Evolutionary conservation across 2,113 vertebrate species (phyloP).

Genomic region (Microcebus lehilahytsara): DNA sequence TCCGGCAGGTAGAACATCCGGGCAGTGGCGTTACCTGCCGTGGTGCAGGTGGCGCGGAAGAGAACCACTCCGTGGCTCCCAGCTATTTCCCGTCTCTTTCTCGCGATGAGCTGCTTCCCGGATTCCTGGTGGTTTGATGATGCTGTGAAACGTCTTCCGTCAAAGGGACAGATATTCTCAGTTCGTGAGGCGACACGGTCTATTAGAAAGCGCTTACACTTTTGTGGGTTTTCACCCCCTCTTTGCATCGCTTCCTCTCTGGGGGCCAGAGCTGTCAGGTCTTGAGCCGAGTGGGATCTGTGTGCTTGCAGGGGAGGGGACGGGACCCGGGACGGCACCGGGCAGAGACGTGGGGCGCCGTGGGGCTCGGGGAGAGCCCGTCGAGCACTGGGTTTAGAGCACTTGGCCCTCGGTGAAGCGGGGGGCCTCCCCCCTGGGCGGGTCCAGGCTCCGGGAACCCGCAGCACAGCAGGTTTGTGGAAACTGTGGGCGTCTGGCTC

Average conservation of each 20-base stretch:
- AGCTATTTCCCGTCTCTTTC: background rate
- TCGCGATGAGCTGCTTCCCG: background rate
- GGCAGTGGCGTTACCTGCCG: background rate
- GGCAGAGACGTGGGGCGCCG: background rate
- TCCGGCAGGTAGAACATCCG: background rate
- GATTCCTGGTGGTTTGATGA: background rate
- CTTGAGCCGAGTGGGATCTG: background rate
- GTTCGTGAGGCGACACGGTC: rapidly evolving
- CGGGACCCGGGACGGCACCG: background rate
- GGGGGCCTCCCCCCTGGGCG: rapidly evolving
- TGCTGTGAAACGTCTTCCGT: background rate
- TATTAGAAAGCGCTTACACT: background rate
- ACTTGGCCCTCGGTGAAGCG: background rate
- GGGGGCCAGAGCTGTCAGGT: background rate
- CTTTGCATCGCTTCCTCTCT: background rate
- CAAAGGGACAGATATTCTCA: background rate
- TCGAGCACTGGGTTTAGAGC: background rate
- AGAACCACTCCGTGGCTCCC: background rate
- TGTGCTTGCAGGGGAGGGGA: background rate
- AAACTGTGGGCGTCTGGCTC: rapidly evolving
- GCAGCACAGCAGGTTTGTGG: rapidly evolving
- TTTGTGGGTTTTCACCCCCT: background rate
- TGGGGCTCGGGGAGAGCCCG: background rate
- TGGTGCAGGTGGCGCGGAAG: rapidly evolving
- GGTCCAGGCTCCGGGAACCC: background rate